These are phyloP conservation scores for Pseudolaguvia tuberculata DNA, from an alignment of 2,113 vertebrate species.

Conservation along the genomic window DNA sequence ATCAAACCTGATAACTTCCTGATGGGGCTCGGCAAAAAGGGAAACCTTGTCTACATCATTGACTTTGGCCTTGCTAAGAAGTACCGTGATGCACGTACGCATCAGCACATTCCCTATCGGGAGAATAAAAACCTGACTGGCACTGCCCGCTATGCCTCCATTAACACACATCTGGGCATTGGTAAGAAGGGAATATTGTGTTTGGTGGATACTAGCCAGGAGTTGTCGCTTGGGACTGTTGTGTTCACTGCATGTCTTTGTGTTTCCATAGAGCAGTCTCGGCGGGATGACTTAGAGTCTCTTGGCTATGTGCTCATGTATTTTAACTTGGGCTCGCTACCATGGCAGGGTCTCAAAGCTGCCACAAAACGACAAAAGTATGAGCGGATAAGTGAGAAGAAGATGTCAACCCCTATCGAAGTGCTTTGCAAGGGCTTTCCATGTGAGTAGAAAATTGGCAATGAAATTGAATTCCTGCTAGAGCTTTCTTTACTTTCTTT, in stretches of 20 bases:
- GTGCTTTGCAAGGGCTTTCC: constrained; percentile 97
- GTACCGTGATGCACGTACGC: constrained; percentile 91
- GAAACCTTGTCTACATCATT: constrained; percentile 96
- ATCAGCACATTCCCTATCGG: constrained; percentile 96
- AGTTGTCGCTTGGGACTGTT: neutral
- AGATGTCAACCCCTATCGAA: constrained; percentile 98
- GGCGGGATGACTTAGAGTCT: constrained; percentile 94
- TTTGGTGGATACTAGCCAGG: neutral
- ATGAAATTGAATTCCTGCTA: neutral
- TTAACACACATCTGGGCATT: constrained; percentile 96
- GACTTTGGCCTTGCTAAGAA: constrained; percentile 98
- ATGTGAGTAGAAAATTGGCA: constrained; percentile 73
- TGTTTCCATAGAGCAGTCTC: constrained; percentile 83
- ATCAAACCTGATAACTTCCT: constrained; percentile 97
- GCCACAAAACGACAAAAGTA: constrained; percentile 98
- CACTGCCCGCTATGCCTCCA: constrained; percentile 94
- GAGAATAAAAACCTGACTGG: constrained; percentile 98
- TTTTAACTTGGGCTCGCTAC: constrained; percentile 97
- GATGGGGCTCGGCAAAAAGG: constrained; percentile 97
- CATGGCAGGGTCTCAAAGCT: constrained; percentile 97
- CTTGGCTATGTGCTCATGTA: constrained; percentile 98
- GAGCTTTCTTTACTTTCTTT: neutral
- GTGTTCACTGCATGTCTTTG: neutral
- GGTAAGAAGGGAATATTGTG: constrained; percentile 68
- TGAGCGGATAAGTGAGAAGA: constrained; percentile 97